These are phyloP conservation scores for Sipha maydis DNA, from an alignment of 2,888 invertebrate genomes.

Conservation along the genomic window DNA sequence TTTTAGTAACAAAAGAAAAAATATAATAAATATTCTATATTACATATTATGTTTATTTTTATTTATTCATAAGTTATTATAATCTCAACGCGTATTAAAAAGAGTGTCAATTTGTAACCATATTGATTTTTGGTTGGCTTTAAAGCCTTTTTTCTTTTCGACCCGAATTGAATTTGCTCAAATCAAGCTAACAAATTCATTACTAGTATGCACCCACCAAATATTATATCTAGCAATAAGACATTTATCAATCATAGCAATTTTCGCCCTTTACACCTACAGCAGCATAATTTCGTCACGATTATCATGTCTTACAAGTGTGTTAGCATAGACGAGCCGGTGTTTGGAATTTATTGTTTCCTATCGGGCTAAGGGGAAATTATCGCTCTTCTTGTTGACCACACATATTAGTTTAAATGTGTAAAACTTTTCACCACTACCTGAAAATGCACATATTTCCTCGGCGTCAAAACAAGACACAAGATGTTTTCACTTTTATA, in stretches of 20 bases:
- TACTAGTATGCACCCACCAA: too few relatives aligned
- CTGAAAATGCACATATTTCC: conserved; percentile 6
- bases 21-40: too few relatives aligned
- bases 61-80: too few relatives aligned
- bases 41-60: too few relatives aligned
- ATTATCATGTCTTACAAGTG: neutral
- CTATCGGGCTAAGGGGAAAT: neutral
- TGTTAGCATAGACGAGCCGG: neutral
- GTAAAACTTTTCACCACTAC: conserved; percentile 18
- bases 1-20: too few relatives aligned
- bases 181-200: too few relatives aligned
- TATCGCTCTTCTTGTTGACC: conserved; percentile 37
- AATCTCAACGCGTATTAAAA: too few relatives aligned
- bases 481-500: conserved; percentile 56
- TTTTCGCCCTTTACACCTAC: neutral
- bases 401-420: too few relatives aligned
- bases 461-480: neutral
- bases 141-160: too few relatives aligned
- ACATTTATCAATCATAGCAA: too few relatives aligned
- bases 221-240: too few relatives aligned
- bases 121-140: neutral
- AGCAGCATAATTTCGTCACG: neutral
- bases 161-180: too few relatives aligned
- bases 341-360: conserved; percentile 25
- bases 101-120: neutral